Percentiles rank a stretch among this genome's conserved stretches.
Evolutionary conservation across 2,113 vertebrate species (phyloP).

Genomic region (Paraplagusia blochii): DNA sequence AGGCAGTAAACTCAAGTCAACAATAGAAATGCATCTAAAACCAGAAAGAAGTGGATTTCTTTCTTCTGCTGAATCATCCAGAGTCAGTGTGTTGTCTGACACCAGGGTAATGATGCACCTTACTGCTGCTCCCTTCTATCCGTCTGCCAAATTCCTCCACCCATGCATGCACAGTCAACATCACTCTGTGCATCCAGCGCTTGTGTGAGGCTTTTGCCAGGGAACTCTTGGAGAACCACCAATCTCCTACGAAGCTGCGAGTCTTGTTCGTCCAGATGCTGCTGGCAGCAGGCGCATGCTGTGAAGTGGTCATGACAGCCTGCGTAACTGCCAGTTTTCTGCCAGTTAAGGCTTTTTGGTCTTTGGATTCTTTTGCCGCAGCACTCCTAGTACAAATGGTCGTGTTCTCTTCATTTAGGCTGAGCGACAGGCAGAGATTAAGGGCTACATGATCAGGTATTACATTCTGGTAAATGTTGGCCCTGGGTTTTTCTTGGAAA

Average conservation of each 20-base stretch:
- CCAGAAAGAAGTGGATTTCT: background rate
- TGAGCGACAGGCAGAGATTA: conserved; percentile 11
- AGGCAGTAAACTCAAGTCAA: too few species aligned
- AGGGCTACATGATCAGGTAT: conserved; percentile 5
- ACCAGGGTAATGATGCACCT: conserved; percentile 37
- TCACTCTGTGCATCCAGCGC: conserved; percentile 28
- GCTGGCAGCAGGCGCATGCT: conserved; percentile 37
- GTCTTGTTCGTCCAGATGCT: conserved; percentile 54
- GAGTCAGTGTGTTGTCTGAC: background rate
- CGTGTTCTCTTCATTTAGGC: conserved; percentile 31
- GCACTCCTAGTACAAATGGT: conserved; percentile 20
- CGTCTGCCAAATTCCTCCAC: conserved; percentile 21
- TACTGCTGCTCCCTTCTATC: conserved; percentile 24
- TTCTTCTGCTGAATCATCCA: conserved; percentile 13
- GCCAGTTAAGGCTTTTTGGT: conserved; percentile 46
- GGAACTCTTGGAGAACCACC: conserved; percentile 43
- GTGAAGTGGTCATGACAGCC: conserved; percentile 50
- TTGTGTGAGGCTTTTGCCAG: conserved; percentile 22
- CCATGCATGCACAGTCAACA: conserved; percentile 35
- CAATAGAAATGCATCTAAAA: too few species aligned
- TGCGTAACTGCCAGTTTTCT: conserved; percentile 47
- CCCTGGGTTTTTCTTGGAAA: conserved; percentile 1
- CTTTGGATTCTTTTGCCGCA: conserved; percentile 36
- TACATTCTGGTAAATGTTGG: conserved; percentile 2
- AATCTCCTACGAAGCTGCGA: conserved; percentile 45